These are phyloP conservation scores for Epinephelus fuscoguttatus DNA, from an alignment of 2,113 vertebrate genomes.

Conservation along the genomic window DNA sequence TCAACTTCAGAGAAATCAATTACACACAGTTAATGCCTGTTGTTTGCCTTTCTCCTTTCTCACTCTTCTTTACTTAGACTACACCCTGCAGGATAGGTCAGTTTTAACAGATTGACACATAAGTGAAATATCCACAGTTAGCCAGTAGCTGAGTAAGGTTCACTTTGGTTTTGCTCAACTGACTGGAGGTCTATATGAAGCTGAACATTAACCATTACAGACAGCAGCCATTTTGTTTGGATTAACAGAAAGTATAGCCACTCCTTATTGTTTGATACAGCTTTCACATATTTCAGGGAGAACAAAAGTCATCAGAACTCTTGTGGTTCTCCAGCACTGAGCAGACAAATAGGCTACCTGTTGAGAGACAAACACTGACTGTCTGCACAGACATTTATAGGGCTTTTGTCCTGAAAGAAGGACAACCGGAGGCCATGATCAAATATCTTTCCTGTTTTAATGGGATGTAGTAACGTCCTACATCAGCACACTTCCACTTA, in stretches of 20 bases:
- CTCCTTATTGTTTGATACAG: not conserved
- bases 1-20: conserved; percentile 13
- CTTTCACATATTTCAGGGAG: not conserved
- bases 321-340: conserved; percentile 16
- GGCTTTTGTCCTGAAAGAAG: conserved; percentile 50
- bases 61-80: not conserved
- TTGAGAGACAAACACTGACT: conserved; percentile 22
- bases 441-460: conserved; percentile 68
- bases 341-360: conserved; percentile 46
- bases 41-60: not conserved
- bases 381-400: conserved; percentile 54
- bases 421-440: conserved; percentile 64
- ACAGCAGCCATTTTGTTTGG: not conserved
- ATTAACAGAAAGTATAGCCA: not conserved
- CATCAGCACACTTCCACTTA: conserved; percentile 66
- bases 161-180: not conserved
- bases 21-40: not conserved
- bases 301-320: conserved; percentile 26
- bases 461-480: conserved; percentile 61
- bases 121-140: not conserved
- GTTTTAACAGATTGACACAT: not conserved
- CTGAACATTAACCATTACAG: not conserved
- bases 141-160: not conserved
- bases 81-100: not conserved
- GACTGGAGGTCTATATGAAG: not conserved